Evolutionary conservation across 1,140 invertebrate species (phyloP), one percentile per base, ranked within the genome.

Genomic region (Bactericera cockerelli): DNA sequence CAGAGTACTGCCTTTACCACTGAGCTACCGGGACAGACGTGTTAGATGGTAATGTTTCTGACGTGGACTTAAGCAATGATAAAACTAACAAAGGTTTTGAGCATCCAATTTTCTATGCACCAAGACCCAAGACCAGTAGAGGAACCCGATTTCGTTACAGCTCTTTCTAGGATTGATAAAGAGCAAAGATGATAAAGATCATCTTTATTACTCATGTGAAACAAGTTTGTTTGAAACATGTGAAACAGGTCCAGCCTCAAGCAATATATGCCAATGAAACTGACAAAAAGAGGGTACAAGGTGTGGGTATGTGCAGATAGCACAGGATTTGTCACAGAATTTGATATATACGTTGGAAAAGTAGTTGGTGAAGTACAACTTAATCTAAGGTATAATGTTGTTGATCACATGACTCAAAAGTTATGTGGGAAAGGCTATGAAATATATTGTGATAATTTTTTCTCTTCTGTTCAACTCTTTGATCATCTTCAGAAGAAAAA

Each of bases 271-370:
- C 42, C 49, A 28, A 59, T 55, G 58, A 59, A 59, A 25, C 58
- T 53, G n/a, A 59, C 36, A 10, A 59, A 59, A 53, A 42, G 58
- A 53, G 61, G 61, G 28, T 62, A 60, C 49, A 63, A 63, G 58
- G 24, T 60, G 2, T 63, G 61, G 61, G 59, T 55, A 25, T 56
- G 60, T 25, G 57, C 39, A 24, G 63, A 62, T 28, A 33, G 54
- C 33, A 24, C 57, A 38, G 62, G 60, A n/a, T 64, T 56, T 49
- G 61, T 61, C 26, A 25, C 49, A 42, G 38, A 60, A 13, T 64
- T 63, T 62, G 24, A 59, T 26, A 55, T 63, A 11, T 63, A 64
- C 33, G 53, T 59, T 55, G 63, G 62, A 16, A 64, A 62, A 59
- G 58, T 61, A 59, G 59, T 63, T 19, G 42, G 13, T 8, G 16